These are phyloP conservation scores for Drosophila monieri DNA, from an alignment of 2,888 invertebrate genomes.

Conservation along the genomic window DNA sequence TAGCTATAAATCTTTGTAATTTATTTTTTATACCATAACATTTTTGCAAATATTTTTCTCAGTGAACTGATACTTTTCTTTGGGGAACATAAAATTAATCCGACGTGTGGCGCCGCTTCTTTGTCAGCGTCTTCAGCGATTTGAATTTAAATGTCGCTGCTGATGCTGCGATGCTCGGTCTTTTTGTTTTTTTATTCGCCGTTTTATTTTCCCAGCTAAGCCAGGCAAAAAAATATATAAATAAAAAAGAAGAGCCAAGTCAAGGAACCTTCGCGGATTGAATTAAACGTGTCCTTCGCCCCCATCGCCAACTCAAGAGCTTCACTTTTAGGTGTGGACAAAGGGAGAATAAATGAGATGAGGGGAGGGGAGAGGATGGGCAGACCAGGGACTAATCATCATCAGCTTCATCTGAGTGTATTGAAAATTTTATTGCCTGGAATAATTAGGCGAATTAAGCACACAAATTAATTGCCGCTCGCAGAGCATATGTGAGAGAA, in stretches of 20 bases:
- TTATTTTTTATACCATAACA: background rate
- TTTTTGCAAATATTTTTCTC: background rate
- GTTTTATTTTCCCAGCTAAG: conserved; percentile 64
- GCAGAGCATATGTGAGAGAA: conserved; percentile 63
- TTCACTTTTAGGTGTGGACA: conserved; percentile 29
- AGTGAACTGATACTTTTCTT: conserved; percentile 29
- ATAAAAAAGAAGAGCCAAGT: conserved; percentile 28
- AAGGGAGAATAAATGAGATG: conserved; percentile 20
- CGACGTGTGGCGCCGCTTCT: conserved; percentile 81
- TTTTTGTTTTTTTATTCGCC: conserved; percentile 58
- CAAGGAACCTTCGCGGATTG: conserved; percentile 76
- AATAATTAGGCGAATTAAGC: conserved; percentile 79
- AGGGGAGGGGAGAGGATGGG: background rate
- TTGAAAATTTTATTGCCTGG: conserved; percentile 77
- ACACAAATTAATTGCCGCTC: conserved; percentile 74
- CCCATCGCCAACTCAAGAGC: conserved; percentile 18
- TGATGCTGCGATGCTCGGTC: conserved; percentile 39
- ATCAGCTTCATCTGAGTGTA: conserved; percentile 60
- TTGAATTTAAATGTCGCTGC: conserved; percentile 77
- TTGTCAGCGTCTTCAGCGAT: conserved; percentile 75
- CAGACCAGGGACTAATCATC: background rate
- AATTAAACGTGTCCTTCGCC: conserved; percentile 75
- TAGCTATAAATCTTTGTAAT: background rate
- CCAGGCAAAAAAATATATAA: conserved; percentile 47
- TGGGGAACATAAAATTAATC: conserved; percentile 80